A percentile compares a stretch with the other conserved stretches of the same genome.
Evolutionary conservation across 2,797 vertebrate species (phyloP).

Genomic region (Coregonus ussuriensis): DNA sequence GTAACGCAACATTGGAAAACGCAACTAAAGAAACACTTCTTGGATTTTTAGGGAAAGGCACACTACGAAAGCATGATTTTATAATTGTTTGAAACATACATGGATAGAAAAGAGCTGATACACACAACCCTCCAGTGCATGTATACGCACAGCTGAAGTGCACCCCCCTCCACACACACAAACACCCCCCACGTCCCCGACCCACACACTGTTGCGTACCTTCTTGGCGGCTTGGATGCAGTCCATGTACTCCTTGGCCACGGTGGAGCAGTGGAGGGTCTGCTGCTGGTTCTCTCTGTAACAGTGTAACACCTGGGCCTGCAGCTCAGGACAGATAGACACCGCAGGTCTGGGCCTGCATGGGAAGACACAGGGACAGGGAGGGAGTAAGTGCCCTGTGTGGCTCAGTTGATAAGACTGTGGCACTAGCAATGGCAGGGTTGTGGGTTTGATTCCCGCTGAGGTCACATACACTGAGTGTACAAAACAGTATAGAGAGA

Average conservation of each 20-base stretch:
- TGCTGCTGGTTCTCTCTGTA: slow-evolving; percentile 84
- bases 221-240: slow-evolving; percentile 89
- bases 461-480: too few relatives aligned
- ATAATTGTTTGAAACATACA: background rate
- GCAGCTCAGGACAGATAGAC: slow-evolving; percentile 83
- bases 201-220: slow-evolving; percentile 52
- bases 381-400: slow-evolving; percentile 11
- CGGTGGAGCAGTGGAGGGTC: slow-evolving; percentile 86
- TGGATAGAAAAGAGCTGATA: background rate
- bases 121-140: too few relatives aligned
- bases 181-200: background rate
- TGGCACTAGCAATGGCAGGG: too few relatives aligned
- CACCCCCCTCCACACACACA: background rate
- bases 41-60: background rate
- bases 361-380: slow-evolving; percentile 17
- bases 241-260: slow-evolving; percentile 87
- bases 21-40: background rate
- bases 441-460: too few relatives aligned
- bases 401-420: too few relatives aligned
- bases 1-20: background rate
- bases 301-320: slow-evolving; percentile 87
- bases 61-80: background rate
- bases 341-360: slow-evolving; percentile 57
- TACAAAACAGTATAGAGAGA: too few relatives aligned
- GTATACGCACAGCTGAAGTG: too few relatives aligned